These are phyloP conservation scores for Phyllostomus hastatus DNA, from an alignment of 2,113 vertebrate species.

Conservation along the genomic window DNA sequence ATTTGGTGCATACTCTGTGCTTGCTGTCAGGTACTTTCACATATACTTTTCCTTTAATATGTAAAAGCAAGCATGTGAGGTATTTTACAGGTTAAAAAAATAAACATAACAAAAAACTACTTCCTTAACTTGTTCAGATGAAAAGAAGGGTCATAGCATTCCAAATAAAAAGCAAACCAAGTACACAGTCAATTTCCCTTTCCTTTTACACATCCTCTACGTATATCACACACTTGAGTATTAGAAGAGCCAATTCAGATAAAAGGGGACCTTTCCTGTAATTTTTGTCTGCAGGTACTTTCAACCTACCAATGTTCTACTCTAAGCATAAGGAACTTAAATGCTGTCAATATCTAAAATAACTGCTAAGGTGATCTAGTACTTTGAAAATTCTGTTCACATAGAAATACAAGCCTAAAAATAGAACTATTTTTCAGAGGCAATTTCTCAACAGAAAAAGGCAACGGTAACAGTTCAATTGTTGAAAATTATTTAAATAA, in stretches of 20 bases:
- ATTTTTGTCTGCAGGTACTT: not conserved
- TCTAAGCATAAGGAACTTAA: not conserved
- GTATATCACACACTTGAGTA: not conserved
- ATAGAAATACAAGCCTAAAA: conserved; percentile 44
- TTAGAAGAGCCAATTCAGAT: conserved; percentile 1
- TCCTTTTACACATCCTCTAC: not conserved
- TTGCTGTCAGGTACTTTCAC: conserved; percentile 29
- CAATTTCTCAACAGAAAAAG: conserved; percentile 49
- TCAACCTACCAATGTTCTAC: conserved; percentile 22
- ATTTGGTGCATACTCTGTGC: conserved; percentile 42
- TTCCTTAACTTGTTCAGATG: conserved; percentile 27
- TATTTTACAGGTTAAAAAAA: conserved; percentile 48
- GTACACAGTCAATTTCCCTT: conserved; percentile 1
- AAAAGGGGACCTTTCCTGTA: not conserved
- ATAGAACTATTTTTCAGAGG: conserved; percentile 31
- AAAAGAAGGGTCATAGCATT: not conserved
- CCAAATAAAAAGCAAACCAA: conserved; percentile 34
- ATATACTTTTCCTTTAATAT: conserved; percentile 37
- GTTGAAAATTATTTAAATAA: conserved; percentile 33
- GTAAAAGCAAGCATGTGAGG: conserved; percentile 41
- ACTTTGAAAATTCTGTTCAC: conserved; percentile 31
- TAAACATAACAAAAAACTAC: not conserved
- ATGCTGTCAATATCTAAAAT: not conserved
- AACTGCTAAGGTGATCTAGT: conserved; percentile 25
- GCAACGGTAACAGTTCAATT: not conserved